Evolutionary conservation across 37 sponge, comb jelly and placozoan genomes (phyloP).

Genomic region (Geodia barretti): DNA sequence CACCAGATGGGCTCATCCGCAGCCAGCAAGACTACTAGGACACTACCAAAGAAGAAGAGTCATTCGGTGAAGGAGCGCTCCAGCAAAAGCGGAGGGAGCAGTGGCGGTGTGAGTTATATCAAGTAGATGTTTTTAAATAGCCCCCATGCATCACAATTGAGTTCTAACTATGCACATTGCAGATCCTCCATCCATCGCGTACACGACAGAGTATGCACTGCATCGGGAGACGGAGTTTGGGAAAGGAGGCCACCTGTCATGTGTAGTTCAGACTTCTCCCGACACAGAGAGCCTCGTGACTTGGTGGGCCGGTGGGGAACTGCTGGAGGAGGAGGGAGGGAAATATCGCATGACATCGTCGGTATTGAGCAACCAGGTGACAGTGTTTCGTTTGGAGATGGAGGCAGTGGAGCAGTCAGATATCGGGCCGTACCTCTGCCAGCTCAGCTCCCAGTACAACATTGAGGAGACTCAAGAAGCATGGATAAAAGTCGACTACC

Average conservation of each 20-base stretch:
- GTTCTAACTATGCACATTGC: too few relatives aligned
- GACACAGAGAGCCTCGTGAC: constrained; percentile 18
- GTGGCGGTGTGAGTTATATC: too few relatives aligned
- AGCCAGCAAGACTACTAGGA: too few relatives aligned
- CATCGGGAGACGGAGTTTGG: constrained; percentile 17
- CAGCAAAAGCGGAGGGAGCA: too few relatives aligned
- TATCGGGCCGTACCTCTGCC: constrained; percentile 35
- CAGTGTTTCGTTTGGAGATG: not conserved
- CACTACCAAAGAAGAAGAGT: too few relatives aligned
- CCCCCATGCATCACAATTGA: too few relatives aligned
- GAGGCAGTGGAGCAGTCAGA: constrained; percentile 17
- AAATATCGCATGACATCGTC: not conserved
- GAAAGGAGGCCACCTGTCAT: constrained; percentile 6
- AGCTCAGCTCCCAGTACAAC: constrained; percentile 6
- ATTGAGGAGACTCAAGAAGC: constrained; percentile 20
- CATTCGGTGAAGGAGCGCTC: too few relatives aligned
- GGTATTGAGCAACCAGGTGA: not conserved
- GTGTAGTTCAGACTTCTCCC: constrained; percentile 18
- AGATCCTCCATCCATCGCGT: constrained; percentile 32
- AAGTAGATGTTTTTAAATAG: too few relatives aligned
- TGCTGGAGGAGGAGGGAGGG: not conserved
- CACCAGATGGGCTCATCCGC: too few relatives aligned
- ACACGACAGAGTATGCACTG: constrained; percentile 28
- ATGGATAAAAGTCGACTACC: constrained; percentile 16
- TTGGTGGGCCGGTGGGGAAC: constrained; percentile 16